Base-by-base conservation (phyloP, 2,113 vertebrate species). In the Archilochus colubris region DNA sequence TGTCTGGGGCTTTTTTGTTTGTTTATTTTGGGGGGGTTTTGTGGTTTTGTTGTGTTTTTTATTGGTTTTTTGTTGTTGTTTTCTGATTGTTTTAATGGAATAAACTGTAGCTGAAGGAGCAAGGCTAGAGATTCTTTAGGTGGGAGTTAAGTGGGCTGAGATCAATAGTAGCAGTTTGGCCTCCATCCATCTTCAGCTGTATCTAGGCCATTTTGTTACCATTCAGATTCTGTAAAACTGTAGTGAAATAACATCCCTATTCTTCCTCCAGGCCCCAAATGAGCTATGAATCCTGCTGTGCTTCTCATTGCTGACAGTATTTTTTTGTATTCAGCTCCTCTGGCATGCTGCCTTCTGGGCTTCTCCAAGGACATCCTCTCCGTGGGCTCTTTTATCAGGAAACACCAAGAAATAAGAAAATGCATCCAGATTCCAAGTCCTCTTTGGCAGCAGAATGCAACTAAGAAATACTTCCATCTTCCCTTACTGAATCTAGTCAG, bases 361-460 rank as follows among this genome's bases (percentile, higher is more conserved):
- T 92, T 92, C 88, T 94, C 25, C 7, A 83, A 96, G 61, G 89
- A 72, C 61, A 69, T 83, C 31, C 20, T 93, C 55, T 94, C 57
- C 62, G 17, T 58, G 40, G n/a, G 15, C 53, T 83, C 38, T 82
- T 94, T 63, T 81, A 58, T 68, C 63, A 76, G 81, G 24, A 55
- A 82, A 83, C 36, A 74, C 73, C 23, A 80, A 93, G 43, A 91
- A 91, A 74, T 59, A 69, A 69, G 30, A 95, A 91, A 91, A 77
- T 40, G 6, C n/a, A 48, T 87, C 64, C 69, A 62, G 74, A 55
- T 72, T 64, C 25, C 51, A 59, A 24, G 20, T 95, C 9, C 22
- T 73, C 16, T 85, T 88, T 89, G 63, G 80, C n/a, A 94, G 66
- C 13, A 61, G 57, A 91, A 82, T 43, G 28, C 31, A 84, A 7